phyloP scores from a whole-genome alignment of 2,888 invertebrate species.

The Tupiocoris notatus region DNA sequence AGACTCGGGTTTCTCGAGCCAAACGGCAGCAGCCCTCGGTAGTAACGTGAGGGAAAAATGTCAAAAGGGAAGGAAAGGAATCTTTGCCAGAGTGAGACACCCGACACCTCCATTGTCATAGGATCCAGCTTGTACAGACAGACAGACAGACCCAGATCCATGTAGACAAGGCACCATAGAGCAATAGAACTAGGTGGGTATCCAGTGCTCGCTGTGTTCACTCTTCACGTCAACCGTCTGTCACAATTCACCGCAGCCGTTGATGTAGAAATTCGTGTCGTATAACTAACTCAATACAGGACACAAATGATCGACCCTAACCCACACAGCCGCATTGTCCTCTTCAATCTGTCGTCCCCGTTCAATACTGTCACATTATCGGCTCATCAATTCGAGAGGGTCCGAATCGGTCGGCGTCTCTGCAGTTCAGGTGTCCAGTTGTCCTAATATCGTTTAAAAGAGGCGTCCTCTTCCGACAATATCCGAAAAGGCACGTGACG shows the following conservation, averaged over 20 bases:
- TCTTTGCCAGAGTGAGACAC: background rate
- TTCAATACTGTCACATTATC: background rate
- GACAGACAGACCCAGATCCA: background rate
- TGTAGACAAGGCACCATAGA: background rate
- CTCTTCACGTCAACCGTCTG: constrained; percentile 35
- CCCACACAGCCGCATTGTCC: background rate
- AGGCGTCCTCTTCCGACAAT: background rate
- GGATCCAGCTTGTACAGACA: background rate
- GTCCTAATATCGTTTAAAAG: background rate
- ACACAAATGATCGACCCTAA: background rate
- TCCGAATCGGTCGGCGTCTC: background rate
- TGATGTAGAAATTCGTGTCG: background rate
- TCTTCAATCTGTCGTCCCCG: background rate
- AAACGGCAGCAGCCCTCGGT: background rate
- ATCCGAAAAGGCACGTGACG: background rate
- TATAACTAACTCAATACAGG: background rate
- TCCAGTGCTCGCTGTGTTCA: constrained; percentile 17
- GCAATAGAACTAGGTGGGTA: background rate
- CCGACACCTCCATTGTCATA: background rate
- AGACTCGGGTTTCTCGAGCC: background rate
- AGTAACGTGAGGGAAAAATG: background rate
- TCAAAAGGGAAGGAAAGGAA: background rate
- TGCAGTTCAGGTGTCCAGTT: background rate
- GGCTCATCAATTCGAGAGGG: background rate
- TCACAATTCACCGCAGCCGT: constrained; percentile 30